Evolutionary conservation across 2,113 vertebrate species (phyloP), one percentile per base, ranked within the genome.

Genomic region (Chloebia gouldiae): DNA sequence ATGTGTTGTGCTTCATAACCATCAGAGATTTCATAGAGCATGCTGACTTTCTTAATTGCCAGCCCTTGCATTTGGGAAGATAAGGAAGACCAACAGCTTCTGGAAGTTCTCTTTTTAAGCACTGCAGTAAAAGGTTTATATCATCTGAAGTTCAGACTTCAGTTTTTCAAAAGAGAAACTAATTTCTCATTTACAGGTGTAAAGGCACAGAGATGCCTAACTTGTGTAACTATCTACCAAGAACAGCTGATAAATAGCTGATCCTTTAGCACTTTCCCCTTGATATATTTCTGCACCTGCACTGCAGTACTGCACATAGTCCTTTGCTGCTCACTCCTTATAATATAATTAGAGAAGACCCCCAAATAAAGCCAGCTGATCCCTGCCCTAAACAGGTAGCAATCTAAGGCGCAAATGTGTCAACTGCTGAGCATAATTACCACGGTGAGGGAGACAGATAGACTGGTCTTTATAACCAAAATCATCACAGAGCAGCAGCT

Each of bases 271-370:
- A 63, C 15, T 59, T 76, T 57, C 7, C 11, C 8, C 7, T 9
- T 28, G 8, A 5, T 35, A 6, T 15, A 7, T 42, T 66, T 94
- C 54, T 39, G 18, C 11, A 27, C 21, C 54, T 42, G 16, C 11
- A 27, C 21, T 35, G 18, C 27, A 72, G 28, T 8, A 50, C 9
- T 1, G 0, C 24, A 39, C 17, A 59, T 0, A 68, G 24, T 6
- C 61, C 24, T 64, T 84, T 0, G 0, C 18, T 82, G 24, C 60
- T 31, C 8, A 31, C 12, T 53, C 61, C 31, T 75, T 47, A 31
- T 7, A 44, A 35, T 11, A 59, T 31, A 81, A 65, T 44, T 25
- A 79, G 23, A 51, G 40, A 92, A 92, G 17, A 72, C 5, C 4
- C 13, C 22, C 50, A 37, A 8, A 27, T 22, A 75, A 73, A 87